phyloP scores from a whole-genome alignment of 2,888 invertebrate genomes.

The Alloscopus bannaensis region DNA sequence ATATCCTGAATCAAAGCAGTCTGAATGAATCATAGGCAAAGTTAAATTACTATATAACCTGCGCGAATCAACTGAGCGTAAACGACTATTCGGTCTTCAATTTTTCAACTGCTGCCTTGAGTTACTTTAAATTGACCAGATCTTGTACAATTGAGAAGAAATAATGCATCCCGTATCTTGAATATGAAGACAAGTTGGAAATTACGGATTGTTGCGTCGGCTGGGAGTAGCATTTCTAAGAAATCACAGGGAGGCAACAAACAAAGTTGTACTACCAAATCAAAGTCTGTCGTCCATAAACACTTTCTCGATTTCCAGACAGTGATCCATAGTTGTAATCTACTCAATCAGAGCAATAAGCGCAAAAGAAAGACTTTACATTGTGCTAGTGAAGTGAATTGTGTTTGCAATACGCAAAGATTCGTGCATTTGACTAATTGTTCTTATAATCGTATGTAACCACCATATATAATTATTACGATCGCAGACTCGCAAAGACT shows the following conservation, averaged over 20 bases:
- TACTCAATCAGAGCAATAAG: slow-evolving; percentile 48
- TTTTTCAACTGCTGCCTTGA: slow-evolving; percentile 32
- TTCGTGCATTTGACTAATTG: slow-evolving; percentile 51
- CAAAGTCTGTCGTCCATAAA: slow-evolving; percentile 35
- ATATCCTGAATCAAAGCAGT: not conserved
- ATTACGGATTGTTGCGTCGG: slow-evolving; percentile 37
- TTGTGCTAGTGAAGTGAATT: slow-evolving; percentile 32
- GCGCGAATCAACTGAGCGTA: too few species aligned
- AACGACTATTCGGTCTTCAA: not conserved
- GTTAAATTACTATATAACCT: slow-evolving; percentile 4
- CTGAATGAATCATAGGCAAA: not conserved
- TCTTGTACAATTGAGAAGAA: not conserved
- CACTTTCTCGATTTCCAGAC: slow-evolving; percentile 37
- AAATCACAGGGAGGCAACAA: slow-evolving; percentile 39
- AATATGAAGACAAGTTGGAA: slow-evolving; percentile 59
- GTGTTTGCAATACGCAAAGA: slow-evolving; percentile 23
- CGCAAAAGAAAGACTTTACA: slow-evolving; percentile 62
- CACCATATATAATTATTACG: too few species aligned
- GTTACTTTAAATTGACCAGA: not conserved
- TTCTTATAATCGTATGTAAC: too few species aligned
- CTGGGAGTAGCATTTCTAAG: slow-evolving; percentile 49
- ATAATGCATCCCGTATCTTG: slow-evolving; percentile 62
- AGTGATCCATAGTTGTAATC: slow-evolving; percentile 34
- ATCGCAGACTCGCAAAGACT: too few species aligned
- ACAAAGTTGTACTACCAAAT: slow-evolving; percentile 5